These are phyloP conservation scores for Dryobota labecula DNA, from an alignment of 2,888 invertebrate species.

Conservation along the genomic window DNA sequence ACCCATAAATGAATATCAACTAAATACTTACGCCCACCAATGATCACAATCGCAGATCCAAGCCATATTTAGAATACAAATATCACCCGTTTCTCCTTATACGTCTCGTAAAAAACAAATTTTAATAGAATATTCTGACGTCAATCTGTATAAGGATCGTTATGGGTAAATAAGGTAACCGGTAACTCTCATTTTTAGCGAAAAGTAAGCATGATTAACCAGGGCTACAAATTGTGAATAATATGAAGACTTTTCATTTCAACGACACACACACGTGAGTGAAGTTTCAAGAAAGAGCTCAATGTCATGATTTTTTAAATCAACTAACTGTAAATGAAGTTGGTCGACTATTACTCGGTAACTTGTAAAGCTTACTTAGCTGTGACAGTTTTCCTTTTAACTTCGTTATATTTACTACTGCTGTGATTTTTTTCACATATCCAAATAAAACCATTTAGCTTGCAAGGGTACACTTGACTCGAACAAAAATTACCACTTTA, in stretches of 20 bases:
- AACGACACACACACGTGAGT: background rate
- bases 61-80: conserved; percentile 42
- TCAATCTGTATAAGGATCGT: background rate
- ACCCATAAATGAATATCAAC: conserved; percentile 5
- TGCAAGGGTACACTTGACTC: too few species aligned
- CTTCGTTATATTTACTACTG: too few species aligned
- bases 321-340: too few species aligned
- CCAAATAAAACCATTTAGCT: too few species aligned
- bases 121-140: conserved; percentile 37
- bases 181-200: background rate
- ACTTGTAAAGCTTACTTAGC: too few species aligned
- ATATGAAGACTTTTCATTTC: background rate
- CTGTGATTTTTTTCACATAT: too few species aligned
- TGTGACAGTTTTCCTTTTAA: too few species aligned
- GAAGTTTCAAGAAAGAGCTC: background rate
- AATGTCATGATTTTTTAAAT: too few species aligned
- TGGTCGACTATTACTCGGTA: too few species aligned
- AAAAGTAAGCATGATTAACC: background rate
- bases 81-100: conserved; percentile 36
- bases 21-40: conserved; percentile 43
- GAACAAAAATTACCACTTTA: too few species aligned
- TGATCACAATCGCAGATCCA: conserved; percentile 30
- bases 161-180: conserved; percentile 8
- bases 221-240: conserved; percentile 4
- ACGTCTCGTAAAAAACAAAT: conserved; percentile 16